Evolutionary conservation across 2,888 invertebrate genomes (phyloP).

Genomic region (Peribatodes rhomboidaria): DNA sequence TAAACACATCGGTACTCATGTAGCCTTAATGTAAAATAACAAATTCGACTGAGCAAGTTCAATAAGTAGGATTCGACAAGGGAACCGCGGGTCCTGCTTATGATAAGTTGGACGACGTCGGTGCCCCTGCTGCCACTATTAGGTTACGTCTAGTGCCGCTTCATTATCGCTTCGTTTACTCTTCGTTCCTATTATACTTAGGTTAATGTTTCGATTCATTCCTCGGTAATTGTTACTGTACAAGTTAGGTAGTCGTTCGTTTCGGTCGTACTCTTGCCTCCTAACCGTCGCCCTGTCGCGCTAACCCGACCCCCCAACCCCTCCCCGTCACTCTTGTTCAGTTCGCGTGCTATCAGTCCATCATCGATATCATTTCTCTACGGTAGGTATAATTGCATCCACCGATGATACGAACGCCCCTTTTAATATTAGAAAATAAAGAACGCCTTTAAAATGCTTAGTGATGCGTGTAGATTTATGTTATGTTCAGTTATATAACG

Average conservation of each 20-base stretch:
- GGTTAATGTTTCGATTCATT: constrained; percentile 81
- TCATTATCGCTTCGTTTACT: constrained; percentile 57
- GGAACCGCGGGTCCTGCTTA: constrained; percentile 72
- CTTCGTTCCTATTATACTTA: constrained; percentile 82
- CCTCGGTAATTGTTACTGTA: constrained; percentile 62
- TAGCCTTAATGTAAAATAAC: constrained; percentile 74
- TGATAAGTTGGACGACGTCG: constrained; percentile 63
- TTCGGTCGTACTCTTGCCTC: constrained; percentile 59
- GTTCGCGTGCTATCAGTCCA: constrained; percentile 63
- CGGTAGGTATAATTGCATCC: constrained; percentile 80
- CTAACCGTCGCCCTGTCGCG: constrained; percentile 48
- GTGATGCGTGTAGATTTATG: constrained; percentile 83
- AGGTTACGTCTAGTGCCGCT: constrained; percentile 74
- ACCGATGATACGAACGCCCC: constrained; percentile 78
- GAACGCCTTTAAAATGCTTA: constrained; percentile 84
- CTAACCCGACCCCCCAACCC: constrained; percentile 43
- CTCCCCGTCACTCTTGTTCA: constrained; percentile 49
- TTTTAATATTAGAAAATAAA: constrained; percentile 81
- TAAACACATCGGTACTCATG: constrained; percentile 78
- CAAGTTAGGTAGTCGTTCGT: constrained; percentile 57
- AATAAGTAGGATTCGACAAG: constrained; percentile 68
- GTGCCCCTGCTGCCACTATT: constrained; percentile 73
- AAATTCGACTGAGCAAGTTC: constrained; percentile 76
- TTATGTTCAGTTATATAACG: constrained; percentile 83
- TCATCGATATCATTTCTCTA: constrained; percentile 64